Base-by-base conservation (phyloP, 2,113 vertebrate genomes). In the Nothobranchius furzeri region DNA sequence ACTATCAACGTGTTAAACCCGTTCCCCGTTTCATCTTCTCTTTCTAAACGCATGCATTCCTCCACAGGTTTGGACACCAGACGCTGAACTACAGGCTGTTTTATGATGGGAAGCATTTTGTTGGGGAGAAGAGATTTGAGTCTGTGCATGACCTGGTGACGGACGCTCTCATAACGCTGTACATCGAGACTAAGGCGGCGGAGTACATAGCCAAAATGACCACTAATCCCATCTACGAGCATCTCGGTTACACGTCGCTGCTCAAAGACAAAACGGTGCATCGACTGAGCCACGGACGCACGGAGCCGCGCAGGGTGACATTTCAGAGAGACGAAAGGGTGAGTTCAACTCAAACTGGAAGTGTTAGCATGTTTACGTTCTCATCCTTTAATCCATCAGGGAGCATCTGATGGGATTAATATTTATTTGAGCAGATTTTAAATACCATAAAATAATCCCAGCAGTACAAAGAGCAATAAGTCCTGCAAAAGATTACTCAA, bases 171-270 rank as follows among this genome's bases (percentile, higher is more conserved):
- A 99, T 99, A 86, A 99, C 96, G 0, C 75, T 99, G 70, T 98
- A 98, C 87, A 96, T 99, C 78, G 98, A 99, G 93, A 98, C 95
- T 78, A 98, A 98, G 90, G 98, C 98, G 59, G 95, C 98, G 0
- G 96, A 98, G 83, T 99, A 99, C 87, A 99, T 99, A 59, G 95
- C 97, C 65, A 98, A 96, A 89, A 99, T 99, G 98, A 99, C 98
- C 63, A 98, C 96, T 4, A 99, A 99, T 83, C 97, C 98, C 69
- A 99, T 99, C 88, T 99, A 99, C 17, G 96, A 98, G 70, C 96
- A 97, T 71, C 94, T 98, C 12, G 96, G 96, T 57, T 98, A 98
- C 7, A 95, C 95, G 25, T 95, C 96, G n/a, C 88, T 97, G 64
- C 94, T 98, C 67, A 93, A 95, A 89, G 96, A 98, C 84, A 97